Evolutionary conservation across 1,140 invertebrate genomes (phyloP).

Genomic region (Neuroterus valhalla): DNA sequence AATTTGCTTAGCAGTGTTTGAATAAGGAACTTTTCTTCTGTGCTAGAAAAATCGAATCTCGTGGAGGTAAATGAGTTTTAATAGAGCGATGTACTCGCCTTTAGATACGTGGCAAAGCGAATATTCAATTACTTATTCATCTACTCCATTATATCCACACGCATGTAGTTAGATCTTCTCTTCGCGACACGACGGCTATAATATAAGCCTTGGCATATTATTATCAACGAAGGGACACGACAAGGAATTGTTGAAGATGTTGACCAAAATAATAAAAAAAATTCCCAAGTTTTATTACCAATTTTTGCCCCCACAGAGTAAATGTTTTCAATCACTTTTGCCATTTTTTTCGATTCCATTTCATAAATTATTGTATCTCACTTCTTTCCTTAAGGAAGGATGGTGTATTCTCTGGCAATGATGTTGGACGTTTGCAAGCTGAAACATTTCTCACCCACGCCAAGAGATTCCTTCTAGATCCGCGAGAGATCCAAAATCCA

Average conservation of each 20-base stretch:
- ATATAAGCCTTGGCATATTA: constrained; percentile 39
- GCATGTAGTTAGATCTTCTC: constrained; percentile 12
- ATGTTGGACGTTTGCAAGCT: background rate
- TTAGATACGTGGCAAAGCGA: constrained; percentile 45
- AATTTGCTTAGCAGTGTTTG: background rate
- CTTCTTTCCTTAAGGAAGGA: background rate
- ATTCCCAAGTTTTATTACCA: background rate
- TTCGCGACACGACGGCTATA: constrained; percentile 30
- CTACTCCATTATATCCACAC: constrained; percentile 42
- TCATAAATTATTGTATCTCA: too few relatives aligned
- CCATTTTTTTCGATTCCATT: too few relatives aligned
- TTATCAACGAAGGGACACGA: constrained; percentile 34
- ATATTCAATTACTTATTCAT: constrained; percentile 65
- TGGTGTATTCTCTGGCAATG: background rate
- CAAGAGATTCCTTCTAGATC: background rate
- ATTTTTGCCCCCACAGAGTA: background rate
- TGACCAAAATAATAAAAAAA: background rate
- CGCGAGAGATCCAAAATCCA: constrained; percentile 36
- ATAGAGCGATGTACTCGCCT: constrained; percentile 10
- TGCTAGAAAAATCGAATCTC: background rate
- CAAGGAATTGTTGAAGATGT: background rate
- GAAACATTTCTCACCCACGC: constrained; percentile 30
- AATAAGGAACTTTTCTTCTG: background rate
- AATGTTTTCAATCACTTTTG: background rate
- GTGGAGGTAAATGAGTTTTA: constrained; percentile 10